phyloP scores from a whole-genome alignment of 1,140 invertebrate species.

The Rhynchophorus ferrugineus region DNA sequence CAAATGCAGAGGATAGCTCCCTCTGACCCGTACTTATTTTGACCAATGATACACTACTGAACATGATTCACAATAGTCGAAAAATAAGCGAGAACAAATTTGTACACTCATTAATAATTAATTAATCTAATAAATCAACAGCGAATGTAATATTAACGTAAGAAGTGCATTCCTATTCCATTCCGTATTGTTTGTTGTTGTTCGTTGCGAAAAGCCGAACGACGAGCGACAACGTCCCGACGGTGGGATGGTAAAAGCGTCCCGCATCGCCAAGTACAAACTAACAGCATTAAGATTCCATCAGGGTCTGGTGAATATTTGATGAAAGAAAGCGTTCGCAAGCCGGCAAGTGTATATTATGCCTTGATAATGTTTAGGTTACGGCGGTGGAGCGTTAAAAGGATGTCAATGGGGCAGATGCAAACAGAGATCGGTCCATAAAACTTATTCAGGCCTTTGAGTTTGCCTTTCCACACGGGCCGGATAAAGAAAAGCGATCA shows the following conservation, averaged over 20 bases:
- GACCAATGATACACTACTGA: too few relatives aligned
- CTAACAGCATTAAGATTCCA: constrained; percentile 21
- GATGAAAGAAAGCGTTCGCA: constrained; percentile 19
- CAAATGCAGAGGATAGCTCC: too few relatives aligned
- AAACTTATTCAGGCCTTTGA: constrained; percentile 6
- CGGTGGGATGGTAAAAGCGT: background rate
- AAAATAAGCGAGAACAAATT: too few relatives aligned
- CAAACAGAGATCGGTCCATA: constrained; percentile 17
- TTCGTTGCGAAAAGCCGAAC: too few relatives aligned
- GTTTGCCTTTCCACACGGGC: background rate
- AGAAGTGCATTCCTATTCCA: too few relatives aligned
- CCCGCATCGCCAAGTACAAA: background rate
- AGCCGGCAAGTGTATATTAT: constrained; percentile 19
- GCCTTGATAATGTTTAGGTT: constrained; percentile 22
- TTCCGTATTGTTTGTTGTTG: too few relatives aligned
- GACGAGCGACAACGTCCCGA: background rate
- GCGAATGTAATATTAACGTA: too few relatives aligned
- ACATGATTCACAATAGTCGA: too few relatives aligned
- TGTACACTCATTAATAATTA: too few relatives aligned
- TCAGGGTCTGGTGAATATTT: constrained; percentile 17
- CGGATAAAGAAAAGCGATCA: background rate
- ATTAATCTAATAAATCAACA: too few relatives aligned
- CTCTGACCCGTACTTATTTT: too few relatives aligned
- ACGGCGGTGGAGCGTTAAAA: constrained; percentile 15
- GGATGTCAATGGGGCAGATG: constrained; percentile 19